A percentile compares a stretch with the other conserved stretches of the same genome.
Evolutionary conservation across 2,113 vertebrate species (phyloP).

Genomic region (Rostratula benghalensis): DNA sequence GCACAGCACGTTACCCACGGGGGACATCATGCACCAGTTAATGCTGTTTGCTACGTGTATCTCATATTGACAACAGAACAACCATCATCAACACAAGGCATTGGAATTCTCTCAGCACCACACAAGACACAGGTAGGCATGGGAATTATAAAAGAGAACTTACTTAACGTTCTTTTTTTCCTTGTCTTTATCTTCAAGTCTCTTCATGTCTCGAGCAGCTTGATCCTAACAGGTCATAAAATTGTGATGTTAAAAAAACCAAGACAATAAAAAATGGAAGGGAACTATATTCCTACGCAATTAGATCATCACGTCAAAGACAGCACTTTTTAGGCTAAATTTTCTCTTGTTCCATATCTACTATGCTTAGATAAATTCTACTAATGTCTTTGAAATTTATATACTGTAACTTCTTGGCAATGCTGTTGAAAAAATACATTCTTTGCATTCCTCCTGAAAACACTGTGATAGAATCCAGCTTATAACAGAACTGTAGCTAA

Average conservation of each 20-base stretch:
- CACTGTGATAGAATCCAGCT: neutral
- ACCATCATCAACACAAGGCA: neutral
- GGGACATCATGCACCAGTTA: neutral
- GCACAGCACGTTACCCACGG: neutral
- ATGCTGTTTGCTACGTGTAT: neutral
- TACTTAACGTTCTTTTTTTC: constrained; percentile 95
- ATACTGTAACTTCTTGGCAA: neutral
- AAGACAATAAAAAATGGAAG: neutral
- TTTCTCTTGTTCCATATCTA: neutral
- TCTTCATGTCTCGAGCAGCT: constrained; percentile 96
- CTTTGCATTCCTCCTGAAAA: neutral
- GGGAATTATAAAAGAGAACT: constrained; percentile 70
- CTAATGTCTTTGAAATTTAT: neutral
- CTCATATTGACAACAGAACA: neutral
- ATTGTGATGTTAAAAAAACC: neutral
- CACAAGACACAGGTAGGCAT: neutral
- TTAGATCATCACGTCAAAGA: neutral
- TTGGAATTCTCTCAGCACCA: neutral
- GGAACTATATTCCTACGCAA: neutral
- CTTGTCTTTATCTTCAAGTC: constrained; percentile 95
- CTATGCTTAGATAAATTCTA: neutral
- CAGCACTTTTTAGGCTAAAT: neutral
- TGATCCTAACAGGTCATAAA: constrained; percentile 84
- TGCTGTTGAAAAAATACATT: neutral
- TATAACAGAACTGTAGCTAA: neutral